These are phyloP conservation scores for Homalodisca vitripennis DNA, from an alignment of 1,140 invertebrate genomes.

Conservation along the genomic window DNA sequence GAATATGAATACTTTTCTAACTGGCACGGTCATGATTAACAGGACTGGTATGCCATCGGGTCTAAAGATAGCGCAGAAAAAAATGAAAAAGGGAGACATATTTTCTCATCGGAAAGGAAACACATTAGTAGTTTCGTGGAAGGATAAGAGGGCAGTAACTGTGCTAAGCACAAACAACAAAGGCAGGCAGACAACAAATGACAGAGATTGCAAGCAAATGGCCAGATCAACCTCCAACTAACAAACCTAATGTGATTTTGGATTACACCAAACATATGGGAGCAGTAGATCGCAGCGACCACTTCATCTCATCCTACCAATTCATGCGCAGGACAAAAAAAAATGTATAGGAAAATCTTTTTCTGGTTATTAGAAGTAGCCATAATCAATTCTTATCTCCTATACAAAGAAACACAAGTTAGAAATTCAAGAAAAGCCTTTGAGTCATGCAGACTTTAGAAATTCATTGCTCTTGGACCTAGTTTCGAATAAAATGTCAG, in stretches of 20 bases:
- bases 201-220: constrained; percentile 25
- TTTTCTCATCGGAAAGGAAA: neutral
- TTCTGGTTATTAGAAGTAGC: constrained; percentile 37
- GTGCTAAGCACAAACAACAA: constrained; percentile 34
- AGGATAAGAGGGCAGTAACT: constrained; percentile 38
- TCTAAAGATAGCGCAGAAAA: neutral
- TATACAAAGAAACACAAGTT: constrained; percentile 23
- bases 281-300: constrained; percentile 42
- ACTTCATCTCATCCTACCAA: constrained; percentile 42
- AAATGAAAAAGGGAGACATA: constrained; percentile 13
- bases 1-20: neutral
- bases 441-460: neutral
- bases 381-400: constrained; percentile 33
- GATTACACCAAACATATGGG: constrained; percentile 43
- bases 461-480: neutral
- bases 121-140: constrained; percentile 29
- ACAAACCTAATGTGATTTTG: constrained; percentile 40
- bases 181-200: constrained; percentile 19
- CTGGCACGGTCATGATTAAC: neutral
- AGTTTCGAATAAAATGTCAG: neutral
- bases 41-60: neutral
- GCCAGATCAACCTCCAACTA: constrained; percentile 2
- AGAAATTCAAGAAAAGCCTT: neutral
- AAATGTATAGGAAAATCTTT: constrained; percentile 42
- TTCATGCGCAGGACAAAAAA: constrained; percentile 42